phyloP scores from a whole-genome alignment of 2,888 invertebrate species.

The Alitta virens region DNA sequence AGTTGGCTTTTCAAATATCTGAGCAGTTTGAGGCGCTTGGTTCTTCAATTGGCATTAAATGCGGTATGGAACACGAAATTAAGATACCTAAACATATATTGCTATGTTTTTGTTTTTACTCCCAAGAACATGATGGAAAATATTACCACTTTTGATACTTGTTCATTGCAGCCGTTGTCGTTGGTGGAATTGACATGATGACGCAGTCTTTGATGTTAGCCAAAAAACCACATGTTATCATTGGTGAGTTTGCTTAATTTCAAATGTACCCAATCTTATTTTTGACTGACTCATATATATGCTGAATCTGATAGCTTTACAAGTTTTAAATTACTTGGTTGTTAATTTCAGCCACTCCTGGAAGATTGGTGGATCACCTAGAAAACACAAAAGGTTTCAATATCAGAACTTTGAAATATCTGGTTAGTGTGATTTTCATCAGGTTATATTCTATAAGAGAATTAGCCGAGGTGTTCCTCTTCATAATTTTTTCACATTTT shows the following conservation, averaged over 20 bases:
- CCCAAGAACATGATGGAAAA: no score
- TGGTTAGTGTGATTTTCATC: constrained; percentile 68
- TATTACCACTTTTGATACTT: no score
- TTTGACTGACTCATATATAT: no score
- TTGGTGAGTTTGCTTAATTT: constrained; percentile 62
- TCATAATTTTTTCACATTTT: neutral
- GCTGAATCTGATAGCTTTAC: no score
- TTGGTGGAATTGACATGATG: constrained; percentile 99
- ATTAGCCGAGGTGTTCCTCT: no score
- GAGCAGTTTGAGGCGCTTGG: constrained; percentile 97
- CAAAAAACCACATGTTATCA: constrained; percentile 94
- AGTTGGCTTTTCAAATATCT: constrained; percentile 95
- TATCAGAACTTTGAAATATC: constrained; percentile 79
- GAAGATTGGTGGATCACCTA: constrained; percentile 90
- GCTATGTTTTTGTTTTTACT: neutral
- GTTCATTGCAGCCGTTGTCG: constrained; percentile 73
- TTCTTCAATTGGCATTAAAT: constrained; percentile 86
- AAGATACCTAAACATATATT: neutral
- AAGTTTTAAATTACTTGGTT: neutral
- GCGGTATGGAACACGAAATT: constrained; percentile 57
- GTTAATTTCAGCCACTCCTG: constrained; percentile 74
- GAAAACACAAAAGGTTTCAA: constrained; percentile 98
- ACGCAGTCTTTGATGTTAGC: constrained; percentile 86
- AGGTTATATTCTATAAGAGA: no score
- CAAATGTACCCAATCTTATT: no score